These are phyloP conservation scores for Spatulosminthurus flaviceps DNA, from an alignment of 2,888 invertebrate genomes.

Conservation along the genomic window DNA sequence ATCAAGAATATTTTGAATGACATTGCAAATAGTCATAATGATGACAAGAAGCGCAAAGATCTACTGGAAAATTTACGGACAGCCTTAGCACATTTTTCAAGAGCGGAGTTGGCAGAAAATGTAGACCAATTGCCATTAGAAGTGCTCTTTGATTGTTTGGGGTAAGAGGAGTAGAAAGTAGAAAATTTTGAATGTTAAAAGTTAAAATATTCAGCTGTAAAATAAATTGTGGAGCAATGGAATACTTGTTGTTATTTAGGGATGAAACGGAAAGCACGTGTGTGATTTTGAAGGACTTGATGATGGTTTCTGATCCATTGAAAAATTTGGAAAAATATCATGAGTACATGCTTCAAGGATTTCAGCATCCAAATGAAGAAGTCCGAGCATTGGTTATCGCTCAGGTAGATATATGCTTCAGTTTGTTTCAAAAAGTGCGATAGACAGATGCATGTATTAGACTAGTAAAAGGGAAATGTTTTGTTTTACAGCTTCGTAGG, in stretches of 20 bases:
- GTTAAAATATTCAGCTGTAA: too few species aligned
- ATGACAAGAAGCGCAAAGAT: constrained; percentile 46
- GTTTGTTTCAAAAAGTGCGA: background rate
- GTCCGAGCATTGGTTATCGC: constrained; percentile 58
- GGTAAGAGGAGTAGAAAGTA: too few species aligned
- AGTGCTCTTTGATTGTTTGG: constrained; percentile 59
- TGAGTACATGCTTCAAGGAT: constrained; percentile 58
- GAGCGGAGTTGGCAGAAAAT: constrained; percentile 53
- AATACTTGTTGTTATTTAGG: constrained; percentile 40
- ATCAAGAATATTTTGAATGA: constrained; percentile 23
- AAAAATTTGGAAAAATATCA: constrained; percentile 57
- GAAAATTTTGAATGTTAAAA: too few species aligned
- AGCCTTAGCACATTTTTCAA: constrained; percentile 53
- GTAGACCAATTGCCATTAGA: constrained; percentile 54
- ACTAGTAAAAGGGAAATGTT: background rate
- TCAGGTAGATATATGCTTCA: constrained; percentile 47
- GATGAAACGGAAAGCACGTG: constrained; percentile 58
- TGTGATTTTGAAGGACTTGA: constrained; percentile 59
- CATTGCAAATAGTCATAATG: constrained; percentile 33
- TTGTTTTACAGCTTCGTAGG: constrained; percentile 50
- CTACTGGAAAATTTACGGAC: constrained; percentile 55
- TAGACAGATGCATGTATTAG: too few species aligned
- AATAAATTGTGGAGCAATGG: too few species aligned
- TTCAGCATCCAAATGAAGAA: constrained; percentile 56
- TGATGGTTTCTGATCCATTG: constrained; percentile 58